Conservation (phyloP, 2,888 invertebrate genomes). For the Timema podura region DNA sequence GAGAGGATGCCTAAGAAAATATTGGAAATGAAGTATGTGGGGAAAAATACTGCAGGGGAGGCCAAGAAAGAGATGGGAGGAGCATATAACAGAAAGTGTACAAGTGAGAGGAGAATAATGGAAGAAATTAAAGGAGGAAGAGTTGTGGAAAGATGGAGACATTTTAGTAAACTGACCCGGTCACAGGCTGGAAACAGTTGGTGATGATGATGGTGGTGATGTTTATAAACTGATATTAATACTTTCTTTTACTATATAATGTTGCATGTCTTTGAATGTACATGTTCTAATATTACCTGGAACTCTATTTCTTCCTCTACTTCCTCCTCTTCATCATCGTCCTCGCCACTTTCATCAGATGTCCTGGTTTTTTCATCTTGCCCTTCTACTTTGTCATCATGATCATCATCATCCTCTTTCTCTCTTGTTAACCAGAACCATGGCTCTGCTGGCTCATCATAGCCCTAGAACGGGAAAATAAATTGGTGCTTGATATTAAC, state of each 20-base stretch:
- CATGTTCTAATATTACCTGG: conserved; percentile 12
- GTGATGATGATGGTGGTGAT: too few relatives aligned
- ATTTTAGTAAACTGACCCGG: too few relatives aligned
- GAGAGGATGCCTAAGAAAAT: too few relatives aligned
- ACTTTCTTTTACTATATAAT: not conserved
- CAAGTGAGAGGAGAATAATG: too few relatives aligned
- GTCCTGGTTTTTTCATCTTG: conserved; percentile 25
- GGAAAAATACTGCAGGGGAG: too few relatives aligned
- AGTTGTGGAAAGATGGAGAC: too few relatives aligned
- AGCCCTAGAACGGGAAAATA: conserved; percentile 39
- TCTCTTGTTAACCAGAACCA: conserved; percentile 55
- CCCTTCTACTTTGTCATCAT: conserved; percentile 34
- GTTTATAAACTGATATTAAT: too few relatives aligned
- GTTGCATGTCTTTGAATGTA: conserved; percentile 37
- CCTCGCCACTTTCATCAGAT: conserved; percentile 34
- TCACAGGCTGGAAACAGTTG: too few relatives aligned
- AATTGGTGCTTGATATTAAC: conserved; percentile 29
- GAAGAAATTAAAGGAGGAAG: too few relatives aligned
- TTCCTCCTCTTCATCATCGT: conserved; percentile 37
- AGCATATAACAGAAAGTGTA: too few relatives aligned
- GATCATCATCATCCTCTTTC: conserved; percentile 33
- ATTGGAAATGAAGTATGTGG: too few relatives aligned
- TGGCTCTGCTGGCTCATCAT: conserved; percentile 50
- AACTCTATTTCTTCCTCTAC: conserved; percentile 41
- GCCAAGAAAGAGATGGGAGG: too few relatives aligned